These are phyloP conservation scores for Acholoe squamosa DNA, from an alignment of 2,888 invertebrate species.

Conservation along the genomic window DNA sequence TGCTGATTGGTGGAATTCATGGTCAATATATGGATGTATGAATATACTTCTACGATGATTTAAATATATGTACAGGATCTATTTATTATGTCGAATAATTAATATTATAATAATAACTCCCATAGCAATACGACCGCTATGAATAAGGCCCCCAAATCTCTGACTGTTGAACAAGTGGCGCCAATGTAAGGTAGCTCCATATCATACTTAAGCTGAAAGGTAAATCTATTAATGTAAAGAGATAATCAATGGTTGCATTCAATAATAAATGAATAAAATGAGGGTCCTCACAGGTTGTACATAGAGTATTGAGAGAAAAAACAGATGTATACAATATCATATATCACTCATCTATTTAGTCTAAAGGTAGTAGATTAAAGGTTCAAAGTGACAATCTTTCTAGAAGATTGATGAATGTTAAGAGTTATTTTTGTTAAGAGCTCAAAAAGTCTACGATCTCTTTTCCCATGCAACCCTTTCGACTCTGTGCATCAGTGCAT, in stretches of 20 bases:
- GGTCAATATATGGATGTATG: neutral
- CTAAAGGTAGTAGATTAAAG: neutral
- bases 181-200: neutral
- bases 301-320: neutral
- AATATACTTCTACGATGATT: conserved; percentile 7
- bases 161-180: neutral
- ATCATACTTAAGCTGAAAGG: conserved; percentile 7
- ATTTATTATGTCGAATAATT: neutral
- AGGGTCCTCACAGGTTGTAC: neutral
- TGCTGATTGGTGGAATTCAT: conserved; percentile 48
- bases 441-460: neutral
- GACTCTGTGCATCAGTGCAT: neutral
- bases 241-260: neutral
- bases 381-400: neutral
- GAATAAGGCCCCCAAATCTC: conserved; percentile 45
- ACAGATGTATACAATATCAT: neutral
- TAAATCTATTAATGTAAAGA: conserved; percentile 4
- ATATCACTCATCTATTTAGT: neutral
- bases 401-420: neutral
- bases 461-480: neutral
- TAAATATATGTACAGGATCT: conserved; percentile 48
- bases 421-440: neutral
- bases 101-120: neutral
- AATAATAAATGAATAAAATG: neutral
- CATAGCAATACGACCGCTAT: neutral